Base-by-base conservation (phyloP, 2,113 vertebrate genomes). In the Cyanocitta stelleri region DNA sequence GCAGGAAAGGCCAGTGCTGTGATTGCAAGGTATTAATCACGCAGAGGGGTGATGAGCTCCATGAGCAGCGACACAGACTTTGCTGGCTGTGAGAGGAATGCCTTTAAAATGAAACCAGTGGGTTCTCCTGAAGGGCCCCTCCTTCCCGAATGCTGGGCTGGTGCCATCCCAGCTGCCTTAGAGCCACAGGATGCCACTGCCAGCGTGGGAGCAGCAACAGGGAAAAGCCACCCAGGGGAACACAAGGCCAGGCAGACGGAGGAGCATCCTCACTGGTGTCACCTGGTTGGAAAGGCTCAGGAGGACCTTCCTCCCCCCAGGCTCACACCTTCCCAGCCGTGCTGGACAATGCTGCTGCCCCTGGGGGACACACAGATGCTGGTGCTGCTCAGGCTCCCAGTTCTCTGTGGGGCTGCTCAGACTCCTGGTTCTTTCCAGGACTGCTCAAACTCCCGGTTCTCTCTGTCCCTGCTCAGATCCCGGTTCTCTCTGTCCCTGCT, bases 291-390 rank as follows among this genome's bases (percentile, higher is more conserved):
- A 27, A 37, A 14, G 43, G 10, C 5, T 20, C n/a, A 16, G 59
- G 11, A 30, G 48, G n/a, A 22, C 23, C 3, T 55, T 27, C n/a
- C 23, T 13, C 4, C 33, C 27, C 5, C 6, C 9, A 10, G 33
- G 24, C 41, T 37, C 6, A 15, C 37, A 11, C 41, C 48, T 26
- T 30, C 27, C 43, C 1, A 0, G 44, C 37, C 4, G 4, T 9
- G 49, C 39, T 21, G 39, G 44, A 7, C 4, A 3, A 0, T 22
- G 54, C 46, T 24, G 16, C 27, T 61, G n/a, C 52, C 35, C 13
- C 3, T 0, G 13, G 58, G 23, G 43, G 11, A 54, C n/a, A 7
- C 0, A 0, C 14, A 1, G 49, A 11, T 3, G 11, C 74, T 10
- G 4, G 33, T 2, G 29, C 29, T 62, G 58, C 56, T 24, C 22